Base-by-base conservation (phyloP, 2,113 vertebrate species). In the Cyrtonyx montezumae region DNA sequence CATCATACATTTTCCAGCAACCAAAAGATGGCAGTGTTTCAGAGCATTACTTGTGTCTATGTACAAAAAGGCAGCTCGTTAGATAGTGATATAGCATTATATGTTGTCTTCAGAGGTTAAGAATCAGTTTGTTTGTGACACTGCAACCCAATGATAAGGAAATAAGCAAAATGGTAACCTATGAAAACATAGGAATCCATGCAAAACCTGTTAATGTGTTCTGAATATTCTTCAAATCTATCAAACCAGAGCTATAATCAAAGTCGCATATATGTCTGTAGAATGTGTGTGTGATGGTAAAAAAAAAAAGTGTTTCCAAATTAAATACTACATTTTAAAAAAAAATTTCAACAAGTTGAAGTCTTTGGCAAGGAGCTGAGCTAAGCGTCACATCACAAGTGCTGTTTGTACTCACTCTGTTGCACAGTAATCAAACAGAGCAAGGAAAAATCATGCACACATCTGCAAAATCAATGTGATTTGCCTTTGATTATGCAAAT, bases 1-100 rank as follows among this genome's bases (percentile, higher is more conserved):
- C 71, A 66, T 21, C 25, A 11, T 34, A 32, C 1, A 28, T 76
- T 80, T 86, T 34, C 65, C 82, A 84, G 36, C 51, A 51, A 53
- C 90, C 96, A 96, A 94, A 89, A 96, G 95, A 84, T 96, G 95
- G 88, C 88, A 94, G 89, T 92, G 66, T 94, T 91, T 96, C 79
- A 92, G 95, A 96, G 70, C 32, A 0, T 71, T 91, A 58, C 34
- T 8, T 2, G 0, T 37, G 30, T 13, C 40, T 51, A 0, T 2
- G 8, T 16, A 40, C 25, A 6, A 75, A 66, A 42, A 62, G 20
- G 30, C 40, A 62, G 73, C 22, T 23, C 45, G 28, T 62, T 26
- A 17, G 22, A 30, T 55, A 45, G 51, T 7, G 87, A 79, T 74
- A 16, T 46, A 9, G 9, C 58, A 18, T 51, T 40, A 17, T 6